Percentiles rank a stretch among this genome's conserved stretches.
Conservation (phyloP, 2,113 vertebrate genomes). For the Engraulis encrasicolus region DNA sequence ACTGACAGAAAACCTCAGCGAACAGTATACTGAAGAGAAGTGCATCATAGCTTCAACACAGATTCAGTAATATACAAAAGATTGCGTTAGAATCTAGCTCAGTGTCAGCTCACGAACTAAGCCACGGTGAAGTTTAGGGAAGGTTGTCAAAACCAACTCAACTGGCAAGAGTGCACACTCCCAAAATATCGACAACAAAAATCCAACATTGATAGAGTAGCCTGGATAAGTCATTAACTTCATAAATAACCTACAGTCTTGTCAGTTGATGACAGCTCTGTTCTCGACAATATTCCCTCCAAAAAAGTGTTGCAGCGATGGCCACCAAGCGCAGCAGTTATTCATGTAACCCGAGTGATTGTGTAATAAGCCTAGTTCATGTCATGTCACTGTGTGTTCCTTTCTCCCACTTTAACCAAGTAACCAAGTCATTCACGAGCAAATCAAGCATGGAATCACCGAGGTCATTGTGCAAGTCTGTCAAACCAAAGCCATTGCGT, state of each 20-base stretch:
- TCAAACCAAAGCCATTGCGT: neutral
- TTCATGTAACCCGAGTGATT: neutral
- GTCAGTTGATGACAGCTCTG: too few relatives aligned
- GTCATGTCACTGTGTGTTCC: neutral
- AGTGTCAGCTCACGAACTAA: too few relatives aligned
- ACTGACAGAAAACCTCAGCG: neutral
- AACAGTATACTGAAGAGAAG: neutral
- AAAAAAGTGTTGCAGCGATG: too few relatives aligned
- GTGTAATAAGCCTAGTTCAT: too few relatives aligned
- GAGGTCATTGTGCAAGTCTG: neutral
- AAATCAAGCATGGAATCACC: neutral
- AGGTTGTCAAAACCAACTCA: neutral
- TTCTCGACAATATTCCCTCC: too few relatives aligned
- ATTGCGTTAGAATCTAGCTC: neutral
- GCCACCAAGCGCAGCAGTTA: too few relatives aligned
- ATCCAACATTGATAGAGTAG: too few relatives aligned
- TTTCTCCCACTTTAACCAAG: conserved; percentile 32
- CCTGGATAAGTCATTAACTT: too few relatives aligned
- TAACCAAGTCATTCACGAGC: neutral
- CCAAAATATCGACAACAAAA: too few relatives aligned
- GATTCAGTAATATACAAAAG: neutral
- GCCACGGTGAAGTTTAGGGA: neutral
- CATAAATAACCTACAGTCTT: too few relatives aligned
- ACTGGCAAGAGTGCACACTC: neutral
- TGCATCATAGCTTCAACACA: neutral